Evolutionary conservation across 1,140 invertebrate species (phyloP).

Genomic region (Dendroctonus valens): DNA sequence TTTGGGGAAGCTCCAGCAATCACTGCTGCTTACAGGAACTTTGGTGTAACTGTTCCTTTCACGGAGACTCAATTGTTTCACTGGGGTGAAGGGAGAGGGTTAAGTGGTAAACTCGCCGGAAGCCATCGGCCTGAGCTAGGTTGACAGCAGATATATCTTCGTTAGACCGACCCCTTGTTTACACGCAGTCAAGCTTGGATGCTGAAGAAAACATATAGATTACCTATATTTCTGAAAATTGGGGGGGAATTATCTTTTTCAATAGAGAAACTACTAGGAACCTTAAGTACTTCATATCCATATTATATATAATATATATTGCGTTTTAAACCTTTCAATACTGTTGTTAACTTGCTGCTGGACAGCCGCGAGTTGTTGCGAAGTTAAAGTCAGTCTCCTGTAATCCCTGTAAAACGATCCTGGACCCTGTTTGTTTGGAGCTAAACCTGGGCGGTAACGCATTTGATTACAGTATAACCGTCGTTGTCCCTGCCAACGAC

Average conservation of each 20-base stretch:
- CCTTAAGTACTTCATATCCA: not conserved
- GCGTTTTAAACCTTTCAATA: constrained; percentile 68
- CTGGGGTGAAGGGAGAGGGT: constrained; percentile 54
- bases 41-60: constrained; percentile 8
- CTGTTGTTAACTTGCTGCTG: constrained; percentile 88
- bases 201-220: constrained; percentile 52
- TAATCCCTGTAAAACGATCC: constrained; percentile 80
- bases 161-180: constrained; percentile 81
- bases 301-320: too few relatives aligned
- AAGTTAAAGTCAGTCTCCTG: constrained; percentile 78
- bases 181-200: constrained; percentile 74
- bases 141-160: constrained; percentile 81
- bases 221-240: not conserved
- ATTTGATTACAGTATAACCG: constrained; percentile 86
- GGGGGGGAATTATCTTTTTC: not conserved
- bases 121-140: constrained; percentile 51
- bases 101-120: constrained; percentile 41
- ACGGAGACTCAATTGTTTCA: constrained; percentile 46
- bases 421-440: constrained; percentile 79
- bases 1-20: constrained; percentile 26
- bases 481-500: constrained; percentile 72
- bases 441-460: constrained; percentile 78
- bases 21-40: constrained; percentile 23
- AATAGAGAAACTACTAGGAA: not conserved
- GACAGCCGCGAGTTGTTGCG: constrained; percentile 73